Base-by-base conservation (phyloP, 2,888 invertebrate species). In the Branchipolynoe longqiensis region DNA sequence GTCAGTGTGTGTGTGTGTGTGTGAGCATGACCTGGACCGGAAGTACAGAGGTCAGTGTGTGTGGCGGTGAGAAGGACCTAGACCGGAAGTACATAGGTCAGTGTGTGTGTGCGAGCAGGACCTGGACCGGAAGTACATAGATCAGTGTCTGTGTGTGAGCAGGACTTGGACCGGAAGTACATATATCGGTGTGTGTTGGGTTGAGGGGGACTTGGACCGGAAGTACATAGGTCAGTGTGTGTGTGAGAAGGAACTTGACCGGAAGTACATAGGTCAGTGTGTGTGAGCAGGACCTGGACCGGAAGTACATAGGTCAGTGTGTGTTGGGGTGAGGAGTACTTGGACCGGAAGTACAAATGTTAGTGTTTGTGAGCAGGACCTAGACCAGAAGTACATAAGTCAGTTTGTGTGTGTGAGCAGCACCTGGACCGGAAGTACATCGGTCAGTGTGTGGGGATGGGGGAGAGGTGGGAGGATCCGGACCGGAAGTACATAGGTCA, bases 371-470 rank as follows among this genome's bases (percentile, higher is more conserved):
- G 93, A 94, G 64, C 93, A 93, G 85, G 93, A 93, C 82, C 88
- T 89, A 0, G 92, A 92, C 54, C 90, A 89, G 40, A 93, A 93
- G 90, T 93, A 91, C 86, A 92, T 94, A 86, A 93, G 93, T 93
- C 89, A 84, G 89, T 28, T 62, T 12, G 18, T 18, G 48, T 48
- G 48, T n/a, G n/a, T n/a, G n/a, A n/a, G n/a, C n/a, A n/a, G n/a
- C n/a, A n/a, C n/a, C n/a, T n/a, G n/a, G n/a, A n/a, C n/a, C n/a
- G n/a, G n/a, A n/a, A n/a, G n/a, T n/a, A n/a, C n/a, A n/a, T n/a
- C n/a, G n/a, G n/a, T n/a, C n/a, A n/a, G n/a, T n/a, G n/a, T n/a
- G 87, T 93, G 93, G 85, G 87, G 93, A 93, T 28, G 93, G 94
- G 64, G n/a, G n/a, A n/a, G n/a, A n/a, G n/a, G n/a, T n/a, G n/a